phyloP scores from a whole-genome alignment of 1,140 invertebrate species.

The Ostrea edulis region DNA sequence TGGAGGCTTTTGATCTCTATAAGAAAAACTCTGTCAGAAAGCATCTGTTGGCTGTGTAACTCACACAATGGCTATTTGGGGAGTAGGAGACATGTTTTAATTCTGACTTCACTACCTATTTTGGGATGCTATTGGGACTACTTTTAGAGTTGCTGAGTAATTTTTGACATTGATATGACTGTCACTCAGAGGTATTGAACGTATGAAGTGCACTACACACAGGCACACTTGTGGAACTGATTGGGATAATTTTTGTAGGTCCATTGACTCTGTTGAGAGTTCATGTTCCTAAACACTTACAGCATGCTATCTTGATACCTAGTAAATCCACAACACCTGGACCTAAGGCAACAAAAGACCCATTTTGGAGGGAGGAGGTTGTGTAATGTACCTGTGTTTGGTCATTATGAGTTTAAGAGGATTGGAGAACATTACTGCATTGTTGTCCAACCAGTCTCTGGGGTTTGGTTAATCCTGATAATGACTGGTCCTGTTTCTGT shows the following conservation, averaged over 20 bases:
- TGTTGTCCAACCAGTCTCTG: background rate
- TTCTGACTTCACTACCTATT: constrained; percentile 1
- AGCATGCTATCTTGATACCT: background rate
- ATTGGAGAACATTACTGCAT: background rate
- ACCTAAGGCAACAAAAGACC: background rate
- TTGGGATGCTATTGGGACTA: background rate
- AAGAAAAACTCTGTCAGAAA: background rate
- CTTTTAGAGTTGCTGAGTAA: constrained; percentile 22
- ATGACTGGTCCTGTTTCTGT: background rate
- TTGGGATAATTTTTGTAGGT: background rate
- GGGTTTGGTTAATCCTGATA: background rate
- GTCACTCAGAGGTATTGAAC: background rate
- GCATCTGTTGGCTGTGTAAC: background rate
- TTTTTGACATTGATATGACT: background rate
- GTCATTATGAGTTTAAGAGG: background rate
- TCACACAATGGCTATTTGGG: background rate
- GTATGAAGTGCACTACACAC: background rate
- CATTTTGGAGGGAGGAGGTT: background rate
- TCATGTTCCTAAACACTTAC: background rate
- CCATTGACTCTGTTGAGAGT: background rate
- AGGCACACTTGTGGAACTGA: background rate
- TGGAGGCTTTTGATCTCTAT: background rate
- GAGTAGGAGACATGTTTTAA: background rate
- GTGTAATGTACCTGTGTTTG: background rate
- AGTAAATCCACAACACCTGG: background rate